A percentile compares a stretch with the other conserved stretches of the same genome.
phyloP scores from a whole-genome alignment of 2,888 invertebrate genomes.

The Chymomyza procnemis region DNA sequence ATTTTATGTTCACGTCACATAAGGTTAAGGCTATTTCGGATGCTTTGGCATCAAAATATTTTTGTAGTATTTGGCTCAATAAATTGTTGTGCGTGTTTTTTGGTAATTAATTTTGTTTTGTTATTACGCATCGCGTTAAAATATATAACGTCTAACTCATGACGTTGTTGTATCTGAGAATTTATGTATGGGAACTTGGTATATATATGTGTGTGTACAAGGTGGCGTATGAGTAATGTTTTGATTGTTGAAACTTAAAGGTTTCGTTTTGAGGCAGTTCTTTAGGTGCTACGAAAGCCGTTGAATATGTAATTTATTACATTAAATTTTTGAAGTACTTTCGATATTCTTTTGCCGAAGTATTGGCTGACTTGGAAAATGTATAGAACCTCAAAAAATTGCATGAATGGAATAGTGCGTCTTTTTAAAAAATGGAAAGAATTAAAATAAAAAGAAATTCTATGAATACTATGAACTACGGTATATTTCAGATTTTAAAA shows the following conservation, averaged over 20 bases:
- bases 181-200: conserved; percentile 4
- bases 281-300: neutral
- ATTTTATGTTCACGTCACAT: conserved; percentile 12
- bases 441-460: too few species aligned
- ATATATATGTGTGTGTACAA: neutral
- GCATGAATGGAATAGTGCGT: too few species aligned
- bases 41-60: neutral
- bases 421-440: too few species aligned
- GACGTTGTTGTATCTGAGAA: conserved; percentile 16
- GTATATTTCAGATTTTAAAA: too few species aligned
- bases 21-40: conserved; percentile 13
- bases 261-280: neutral
- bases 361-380: too few species aligned
- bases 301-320: too few species aligned
- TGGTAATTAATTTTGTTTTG: conserved; percentile 32
- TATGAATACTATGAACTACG: too few species aligned
- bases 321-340: too few species aligned
- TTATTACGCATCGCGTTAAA: conserved; percentile 32
- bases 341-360: too few species aligned
- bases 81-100: conserved; percentile 27
- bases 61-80: neutral
- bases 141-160: conserved; percentile 14
- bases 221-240: conserved; percentile 39
- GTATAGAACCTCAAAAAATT: too few species aligned
- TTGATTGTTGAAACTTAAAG: conserved; percentile 6